Percentiles rank a stretch among this genome's conserved stretches.
These are phyloP conservation scores for Habropoda laboriosa DNA, from an alignment of 1,140 invertebrate genomes.

Conservation along the genomic window DNA sequence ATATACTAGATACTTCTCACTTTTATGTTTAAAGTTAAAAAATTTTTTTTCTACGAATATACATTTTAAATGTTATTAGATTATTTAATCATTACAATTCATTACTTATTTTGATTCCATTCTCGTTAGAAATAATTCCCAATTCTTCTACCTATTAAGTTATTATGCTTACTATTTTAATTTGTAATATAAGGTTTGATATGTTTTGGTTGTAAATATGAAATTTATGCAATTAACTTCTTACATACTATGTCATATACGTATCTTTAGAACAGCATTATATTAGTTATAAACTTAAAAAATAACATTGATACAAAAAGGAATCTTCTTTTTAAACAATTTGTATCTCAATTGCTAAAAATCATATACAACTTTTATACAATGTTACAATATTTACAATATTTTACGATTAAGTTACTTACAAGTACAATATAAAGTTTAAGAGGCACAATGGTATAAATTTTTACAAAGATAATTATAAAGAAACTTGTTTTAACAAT, in stretches of 20 bases:
- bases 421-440: slow-evolving; percentile 20
- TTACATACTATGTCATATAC: not conserved
- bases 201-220: slow-evolving; percentile 32
- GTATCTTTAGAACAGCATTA: slow-evolving; percentile 17
- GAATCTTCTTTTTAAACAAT: slow-evolving; percentile 25
- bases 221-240: slow-evolving; percentile 11
- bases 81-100: slow-evolving; percentile 13
- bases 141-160: slow-evolving; percentile 25
- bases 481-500: not conserved
- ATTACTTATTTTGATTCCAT: slow-evolving; percentile 26
- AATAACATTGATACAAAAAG: slow-evolving; percentile 11
- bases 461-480: slow-evolving; percentile 26
- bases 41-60: not conserved
- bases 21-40: not conserved
- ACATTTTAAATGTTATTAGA: slow-evolving; percentile 21
- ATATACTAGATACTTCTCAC: slow-evolving; percentile 6
- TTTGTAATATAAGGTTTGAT: slow-evolving; percentile 33
- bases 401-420: slow-evolving; percentile 20
- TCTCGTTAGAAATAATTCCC: slow-evolving; percentile 20
- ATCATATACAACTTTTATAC: slow-evolving; percentile 48
- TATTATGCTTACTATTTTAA: slow-evolving; percentile 12
- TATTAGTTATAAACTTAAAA: slow-evolving; percentile 5
- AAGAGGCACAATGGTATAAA: slow-evolving; percentile 55
- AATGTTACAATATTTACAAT: slow-evolving; percentile 50
- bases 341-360: slow-evolving; percentile 22